Conservation (phyloP, 2,797 vertebrate genomes). For the Protosalanx chinensis region DNA sequence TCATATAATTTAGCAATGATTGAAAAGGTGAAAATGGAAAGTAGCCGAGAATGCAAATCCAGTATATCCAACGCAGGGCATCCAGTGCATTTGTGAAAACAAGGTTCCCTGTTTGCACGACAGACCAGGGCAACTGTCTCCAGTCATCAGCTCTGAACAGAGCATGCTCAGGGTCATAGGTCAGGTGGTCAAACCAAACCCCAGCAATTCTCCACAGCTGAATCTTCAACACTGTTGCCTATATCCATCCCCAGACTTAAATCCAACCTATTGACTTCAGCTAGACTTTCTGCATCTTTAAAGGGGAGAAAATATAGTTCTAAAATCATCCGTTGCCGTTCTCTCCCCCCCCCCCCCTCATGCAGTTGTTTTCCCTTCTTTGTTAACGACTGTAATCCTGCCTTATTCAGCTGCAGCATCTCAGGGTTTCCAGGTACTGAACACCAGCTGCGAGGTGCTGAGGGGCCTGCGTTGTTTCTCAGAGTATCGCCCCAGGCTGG, state of each 20-base stretch:
- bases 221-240: too few relatives aligned
- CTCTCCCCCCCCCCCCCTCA: too few relatives aligned
- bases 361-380: neutral
- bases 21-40: neutral
- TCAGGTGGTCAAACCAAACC: too few relatives aligned
- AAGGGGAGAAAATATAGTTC: neutral
- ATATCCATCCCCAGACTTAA: too few relatives aligned
- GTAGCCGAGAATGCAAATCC: neutral
- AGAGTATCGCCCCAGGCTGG: constrained; percentile 65
- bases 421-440: constrained; percentile 39
- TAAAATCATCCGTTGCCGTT: neutral
- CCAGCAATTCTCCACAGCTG: too few relatives aligned
- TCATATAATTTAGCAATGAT: neutral
- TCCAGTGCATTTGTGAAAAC: neutral
- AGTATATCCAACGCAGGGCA: neutral
- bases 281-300: too few relatives aligned
- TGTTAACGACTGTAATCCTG: neutral
- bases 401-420: neutral
- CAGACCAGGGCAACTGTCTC: neutral
- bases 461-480: constrained; percentile 64
- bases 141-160: too few relatives aligned
- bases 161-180: neutral
- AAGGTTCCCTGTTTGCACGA: neutral
- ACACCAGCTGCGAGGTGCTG: constrained; percentile 48
- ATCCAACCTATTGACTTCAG: too few relatives aligned